Percentiles rank a stretch among this genome's conserved stretches.
These are phyloP conservation scores for Macropus fuliginosus DNA, from an alignment of 2,797 vertebrate genomes.

Conservation along the genomic window DNA sequence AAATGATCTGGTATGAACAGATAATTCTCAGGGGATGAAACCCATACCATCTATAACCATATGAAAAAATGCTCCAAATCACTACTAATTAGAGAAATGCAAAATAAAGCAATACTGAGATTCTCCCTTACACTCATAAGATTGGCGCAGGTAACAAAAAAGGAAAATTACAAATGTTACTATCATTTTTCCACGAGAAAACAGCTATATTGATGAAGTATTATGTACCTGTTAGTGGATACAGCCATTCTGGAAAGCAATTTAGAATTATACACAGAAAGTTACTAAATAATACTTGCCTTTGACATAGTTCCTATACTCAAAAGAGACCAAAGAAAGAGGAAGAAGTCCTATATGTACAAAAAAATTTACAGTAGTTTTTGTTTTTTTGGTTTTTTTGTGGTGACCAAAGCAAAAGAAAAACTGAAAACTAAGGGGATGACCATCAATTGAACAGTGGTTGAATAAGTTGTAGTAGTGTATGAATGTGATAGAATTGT, in stretches of 20 bases:
- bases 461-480: background rate
- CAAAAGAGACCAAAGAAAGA: background rate
- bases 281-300: background rate
- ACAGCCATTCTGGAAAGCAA: background rate
- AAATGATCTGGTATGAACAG: background rate
- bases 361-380: background rate
- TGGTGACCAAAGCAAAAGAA: background rate
- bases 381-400: background rate
- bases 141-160: background rate
- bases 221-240: background rate
- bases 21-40: background rate
- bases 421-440: background rate
- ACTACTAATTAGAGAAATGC: background rate
- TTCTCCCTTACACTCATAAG: background rate
- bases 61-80: background rate
- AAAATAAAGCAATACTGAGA: background rate
- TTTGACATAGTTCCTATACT: background rate
- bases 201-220: background rate
- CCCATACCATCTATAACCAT: background rate
- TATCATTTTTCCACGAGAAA: background rate
- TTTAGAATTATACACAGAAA: background rate
- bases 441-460: background rate
- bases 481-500: background rate
- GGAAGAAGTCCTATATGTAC: background rate
- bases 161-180: background rate